Conservation (phyloP, 2,888 invertebrate species). For the Lingula anatina region DNA sequence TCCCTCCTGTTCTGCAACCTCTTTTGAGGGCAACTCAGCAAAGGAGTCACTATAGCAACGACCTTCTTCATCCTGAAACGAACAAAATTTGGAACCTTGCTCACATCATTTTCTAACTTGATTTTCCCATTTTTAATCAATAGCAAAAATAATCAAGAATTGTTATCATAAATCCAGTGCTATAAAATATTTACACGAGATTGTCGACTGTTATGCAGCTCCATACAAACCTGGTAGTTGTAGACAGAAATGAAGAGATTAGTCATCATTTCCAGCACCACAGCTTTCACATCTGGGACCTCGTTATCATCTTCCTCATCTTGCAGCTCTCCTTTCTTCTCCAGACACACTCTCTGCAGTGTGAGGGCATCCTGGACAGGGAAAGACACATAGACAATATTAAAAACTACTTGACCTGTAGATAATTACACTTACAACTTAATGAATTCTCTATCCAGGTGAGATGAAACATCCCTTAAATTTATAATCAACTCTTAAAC, state of each 20-base stretch:
- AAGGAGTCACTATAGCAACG: slow-evolving; percentile 94
- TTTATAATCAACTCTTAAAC: too few species aligned
- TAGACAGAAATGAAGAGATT: slow-evolving; percentile 89
- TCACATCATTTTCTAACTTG: too few species aligned
- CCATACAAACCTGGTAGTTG: slow-evolving; percentile 74
- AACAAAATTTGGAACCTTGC: too few species aligned
- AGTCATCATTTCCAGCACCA: slow-evolving; percentile 84
- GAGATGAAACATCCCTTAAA: too few species aligned
- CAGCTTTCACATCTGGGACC: slow-evolving; percentile 75
- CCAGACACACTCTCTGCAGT: slow-evolving; percentile 80
- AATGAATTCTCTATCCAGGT: too few species aligned
- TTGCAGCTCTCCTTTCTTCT: slow-evolving; percentile 80
- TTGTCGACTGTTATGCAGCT: too few species aligned
- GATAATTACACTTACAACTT: too few species aligned
- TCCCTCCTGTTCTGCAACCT: slow-evolving; percentile 19
- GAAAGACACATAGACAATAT: too few species aligned
- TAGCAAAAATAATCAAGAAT: too few species aligned
- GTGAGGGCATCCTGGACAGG: slow-evolving; percentile 75
- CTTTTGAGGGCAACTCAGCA: slow-evolving; percentile 70
- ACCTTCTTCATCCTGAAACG: slow-evolving; percentile 76
- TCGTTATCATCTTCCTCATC: slow-evolving; percentile 65
- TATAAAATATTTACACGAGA: neutral
- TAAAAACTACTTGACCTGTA: too few species aligned
- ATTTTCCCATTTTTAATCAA: too few species aligned
- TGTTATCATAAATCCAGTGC: too few species aligned